A percentile compares a stretch with the other conserved stretches of the same genome.
phyloP scores from a whole-genome alignment of 2,113 vertebrate species.

The Rhynchomys soricoides region DNA sequence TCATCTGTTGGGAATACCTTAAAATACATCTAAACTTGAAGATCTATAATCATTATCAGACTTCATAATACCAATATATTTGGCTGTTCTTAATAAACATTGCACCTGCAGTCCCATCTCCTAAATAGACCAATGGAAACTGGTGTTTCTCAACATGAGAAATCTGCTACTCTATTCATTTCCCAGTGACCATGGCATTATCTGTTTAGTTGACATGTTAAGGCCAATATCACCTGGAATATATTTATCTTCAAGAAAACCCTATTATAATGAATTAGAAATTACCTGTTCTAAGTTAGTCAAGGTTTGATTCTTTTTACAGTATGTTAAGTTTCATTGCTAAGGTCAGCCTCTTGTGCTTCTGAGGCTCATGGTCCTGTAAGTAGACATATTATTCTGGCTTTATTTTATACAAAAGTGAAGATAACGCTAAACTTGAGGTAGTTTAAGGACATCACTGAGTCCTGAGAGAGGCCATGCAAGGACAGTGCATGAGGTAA shows the following conservation, averaged over 20 bases:
- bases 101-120: background rate
- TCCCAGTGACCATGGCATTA: background rate
- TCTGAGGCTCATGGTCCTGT: background rate
- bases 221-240: rapidly evolving
- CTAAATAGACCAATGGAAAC: background rate
- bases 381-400: background rate
- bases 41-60: background rate
- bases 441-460: background rate
- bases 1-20: background rate
- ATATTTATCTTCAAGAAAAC: background rate
- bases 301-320: background rate
- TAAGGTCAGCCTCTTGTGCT: background rate
- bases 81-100: background rate
- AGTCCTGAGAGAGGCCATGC: background rate
- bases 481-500: background rate
- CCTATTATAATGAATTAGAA: background rate
- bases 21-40: conserved; percentile 17
- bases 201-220: background rate
- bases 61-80: background rate
- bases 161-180: background rate
- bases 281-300: background rate
- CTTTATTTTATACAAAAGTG: background rate
- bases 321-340: background rate
- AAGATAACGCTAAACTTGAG: background rate
- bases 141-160: background rate